These are phyloP conservation scores for Orthosia gracilis DNA, from an alignment of 2,888 invertebrate genomes.

Conservation along the genomic window DNA sequence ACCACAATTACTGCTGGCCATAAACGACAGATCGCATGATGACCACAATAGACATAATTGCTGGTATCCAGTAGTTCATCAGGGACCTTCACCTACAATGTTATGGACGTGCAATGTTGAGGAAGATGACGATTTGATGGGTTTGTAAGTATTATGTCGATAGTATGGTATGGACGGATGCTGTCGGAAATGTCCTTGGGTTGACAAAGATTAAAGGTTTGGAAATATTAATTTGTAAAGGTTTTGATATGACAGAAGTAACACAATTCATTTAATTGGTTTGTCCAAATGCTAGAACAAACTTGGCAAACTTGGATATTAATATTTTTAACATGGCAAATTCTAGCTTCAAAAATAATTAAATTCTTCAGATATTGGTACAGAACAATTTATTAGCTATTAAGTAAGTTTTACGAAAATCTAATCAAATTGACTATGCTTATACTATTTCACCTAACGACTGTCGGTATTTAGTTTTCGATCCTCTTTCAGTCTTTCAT, in stretches of 20 bases:
- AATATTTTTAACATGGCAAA: background rate
- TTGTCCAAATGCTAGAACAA: background rate
- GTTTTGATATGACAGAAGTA: background rate
- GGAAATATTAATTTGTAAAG: background rate
- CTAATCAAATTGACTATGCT: too few relatives aligned
- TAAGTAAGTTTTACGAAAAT: too few relatives aligned
- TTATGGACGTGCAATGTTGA: slow-evolving; percentile 44
- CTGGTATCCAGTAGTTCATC: slow-evolving; percentile 75
- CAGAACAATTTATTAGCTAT: too few relatives aligned
- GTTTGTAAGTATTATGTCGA: slow-evolving; percentile 25
- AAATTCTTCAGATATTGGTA: too few relatives aligned
- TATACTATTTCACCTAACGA: too few relatives aligned
- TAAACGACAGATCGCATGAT: slow-evolving; percentile 79
- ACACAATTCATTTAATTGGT: background rate
- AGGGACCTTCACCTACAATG: slow-evolving; percentile 79
- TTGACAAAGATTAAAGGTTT: background rate
- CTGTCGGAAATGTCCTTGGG: slow-evolving; percentile 5
- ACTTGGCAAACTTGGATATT: too few relatives aligned
- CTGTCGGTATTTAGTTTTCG: too few relatives aligned
- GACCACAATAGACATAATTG: slow-evolving; percentile 79
- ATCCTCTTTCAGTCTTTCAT: too few relatives aligned
- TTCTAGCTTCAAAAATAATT: background rate
- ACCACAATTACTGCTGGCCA: slow-evolving; percentile 61
- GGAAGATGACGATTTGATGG: slow-evolving; percentile 43
- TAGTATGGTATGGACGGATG: slow-evolving; percentile 26